A percentile compares a stretch with the other conserved stretches of the same genome.
These are phyloP conservation scores for Ormia ochracea DNA, from an alignment of 2,888 invertebrate species.

Conservation along the genomic window DNA sequence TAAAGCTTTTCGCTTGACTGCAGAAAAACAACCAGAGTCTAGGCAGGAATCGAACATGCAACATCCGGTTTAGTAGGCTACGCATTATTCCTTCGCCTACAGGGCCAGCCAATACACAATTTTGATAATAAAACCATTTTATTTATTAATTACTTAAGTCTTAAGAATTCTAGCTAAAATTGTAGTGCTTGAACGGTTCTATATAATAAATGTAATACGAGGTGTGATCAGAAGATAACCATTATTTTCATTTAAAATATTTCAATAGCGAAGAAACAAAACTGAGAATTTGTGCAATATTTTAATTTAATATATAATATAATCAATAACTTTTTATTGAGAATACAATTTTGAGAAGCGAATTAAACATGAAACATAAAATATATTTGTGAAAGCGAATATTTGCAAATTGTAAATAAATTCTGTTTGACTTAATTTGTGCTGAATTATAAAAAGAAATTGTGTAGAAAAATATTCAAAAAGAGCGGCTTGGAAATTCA, in stretches of 20 bases:
- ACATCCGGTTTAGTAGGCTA: no score
- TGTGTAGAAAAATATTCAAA: conserved; percentile 26
- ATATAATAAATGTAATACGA: no score
- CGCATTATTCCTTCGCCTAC: no score
- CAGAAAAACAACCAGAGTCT: no score
- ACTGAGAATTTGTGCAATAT: conserved; percentile 25
- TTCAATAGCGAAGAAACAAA: background rate
- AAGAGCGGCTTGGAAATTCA: background rate
- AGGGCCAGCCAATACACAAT: no score
- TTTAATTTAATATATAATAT: conserved; percentile 40
- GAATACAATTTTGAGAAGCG: conserved; percentile 16
- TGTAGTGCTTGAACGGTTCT: no score
- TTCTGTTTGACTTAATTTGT: background rate
- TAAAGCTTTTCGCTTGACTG: no score
- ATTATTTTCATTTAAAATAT: background rate
- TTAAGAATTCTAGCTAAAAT: no score
- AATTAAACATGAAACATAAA: conserved; percentile 22
- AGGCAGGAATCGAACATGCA: no score
- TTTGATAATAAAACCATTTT: no score
- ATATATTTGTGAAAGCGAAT: background rate
- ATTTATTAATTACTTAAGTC: no score
- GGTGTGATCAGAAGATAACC: no score
- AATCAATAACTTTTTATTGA: conserved; percentile 54
- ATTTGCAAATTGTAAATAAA: background rate
- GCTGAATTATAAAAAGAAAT: conserved; percentile 2